Evolutionary conservation across 2,113 vertebrate species (phyloP).

Genomic region (Myiopsitta monachus): DNA sequence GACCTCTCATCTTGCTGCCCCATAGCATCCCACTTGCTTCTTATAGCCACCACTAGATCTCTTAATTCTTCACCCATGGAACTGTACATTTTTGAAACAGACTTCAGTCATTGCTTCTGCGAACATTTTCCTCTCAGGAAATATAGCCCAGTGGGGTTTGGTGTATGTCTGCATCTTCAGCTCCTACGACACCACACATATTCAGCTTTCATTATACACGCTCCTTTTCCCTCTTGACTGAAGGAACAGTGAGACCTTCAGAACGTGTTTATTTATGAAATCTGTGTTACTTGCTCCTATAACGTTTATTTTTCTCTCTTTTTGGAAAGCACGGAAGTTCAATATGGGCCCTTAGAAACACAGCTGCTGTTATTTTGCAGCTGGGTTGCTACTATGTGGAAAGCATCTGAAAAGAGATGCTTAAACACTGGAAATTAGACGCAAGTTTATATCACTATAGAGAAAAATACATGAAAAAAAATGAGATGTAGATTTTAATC

Average conservation of each 20-base stretch:
- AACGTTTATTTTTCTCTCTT: not conserved
- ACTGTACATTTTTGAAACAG: not conserved
- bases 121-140: not conserved
- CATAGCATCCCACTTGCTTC: not conserved
- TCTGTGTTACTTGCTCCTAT: not conserved
- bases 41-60: not conserved
- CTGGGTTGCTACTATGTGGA: not conserved
- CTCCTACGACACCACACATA: not conserved
- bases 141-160: not conserved
- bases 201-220: not conserved
- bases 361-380: slow-evolving; percentile 44
- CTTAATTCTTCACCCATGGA: not conserved
- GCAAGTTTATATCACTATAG: not conserved
- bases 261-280: not conserved
- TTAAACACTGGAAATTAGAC: not conserved
- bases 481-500: not conserved
- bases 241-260: slow-evolving; percentile 2
- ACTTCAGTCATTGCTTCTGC: not conserved
- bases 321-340: slow-evolving; percentile 28
- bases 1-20: not conserved
- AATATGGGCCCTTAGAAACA: not conserved
- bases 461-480: slow-evolving; percentile 8
- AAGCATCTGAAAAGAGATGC: not conserved
- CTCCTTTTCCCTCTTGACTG: not conserved
- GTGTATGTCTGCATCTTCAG: not conserved